A percentile compares a stretch with the other conserved stretches of the same genome.
Evolutionary conservation across 2,888 invertebrate species (phyloP).

Genomic region (Apamea sordens): DNA sequence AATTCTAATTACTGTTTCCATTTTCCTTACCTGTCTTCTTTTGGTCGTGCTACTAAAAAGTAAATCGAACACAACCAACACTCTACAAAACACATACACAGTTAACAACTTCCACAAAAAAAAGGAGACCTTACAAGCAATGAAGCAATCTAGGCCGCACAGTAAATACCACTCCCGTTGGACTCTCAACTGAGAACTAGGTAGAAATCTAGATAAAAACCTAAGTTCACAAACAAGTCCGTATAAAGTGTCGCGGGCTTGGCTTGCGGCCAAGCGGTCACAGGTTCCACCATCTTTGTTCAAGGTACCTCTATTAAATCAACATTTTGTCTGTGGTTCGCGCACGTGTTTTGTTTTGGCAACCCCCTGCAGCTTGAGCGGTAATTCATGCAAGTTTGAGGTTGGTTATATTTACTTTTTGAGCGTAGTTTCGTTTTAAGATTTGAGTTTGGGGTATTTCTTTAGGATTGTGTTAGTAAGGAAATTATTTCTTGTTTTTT

Average conservation of each 20-base stretch:
- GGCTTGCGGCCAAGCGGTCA: conserved; percentile 50
- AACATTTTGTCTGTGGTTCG: conserved; percentile 49
- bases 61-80: neutral
- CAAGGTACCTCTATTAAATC: conserved; percentile 59
- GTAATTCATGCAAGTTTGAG: conserved; percentile 27
- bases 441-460: neutral
- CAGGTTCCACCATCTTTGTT: conserved; percentile 54
- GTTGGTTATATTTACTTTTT: conserved; percentile 6
- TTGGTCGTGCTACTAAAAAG: neutral
- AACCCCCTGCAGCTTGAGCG: conserved; percentile 13
- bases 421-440: neutral
- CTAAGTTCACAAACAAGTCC: conserved; percentile 32
- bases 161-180: conserved; percentile 38
- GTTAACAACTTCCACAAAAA: conserved; percentile 14
- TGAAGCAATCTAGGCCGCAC: conserved; percentile 22
- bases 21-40: neutral
- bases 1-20: neutral
- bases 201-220: conserved; percentile 51
- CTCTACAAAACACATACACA: conserved; percentile 10
- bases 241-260: conserved; percentile 52
- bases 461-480: neutral
- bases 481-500: neutral
- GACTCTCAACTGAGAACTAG: conserved; percentile 18
- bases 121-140: conserved; percentile 34
- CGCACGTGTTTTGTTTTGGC: conserved; percentile 43